Evolutionary conservation across 2,113 vertebrate species (phyloP).

Genomic region (Ginglymostoma cirratum): DNA sequence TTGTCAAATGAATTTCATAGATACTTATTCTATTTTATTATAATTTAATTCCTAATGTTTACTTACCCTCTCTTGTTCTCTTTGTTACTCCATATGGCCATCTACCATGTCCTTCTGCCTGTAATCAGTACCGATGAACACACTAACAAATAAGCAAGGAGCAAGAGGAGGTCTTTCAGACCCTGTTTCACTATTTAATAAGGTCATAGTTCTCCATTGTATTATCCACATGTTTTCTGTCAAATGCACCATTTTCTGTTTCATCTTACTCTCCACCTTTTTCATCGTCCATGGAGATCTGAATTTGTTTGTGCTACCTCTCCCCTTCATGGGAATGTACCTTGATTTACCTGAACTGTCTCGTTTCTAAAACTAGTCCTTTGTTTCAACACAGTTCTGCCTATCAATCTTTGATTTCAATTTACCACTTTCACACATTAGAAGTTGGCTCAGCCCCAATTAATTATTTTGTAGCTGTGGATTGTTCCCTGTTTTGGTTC

Average conservation of each 20-base stretch:
- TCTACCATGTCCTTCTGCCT: neutral
- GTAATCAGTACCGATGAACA: no score
- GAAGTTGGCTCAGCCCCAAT: neutral
- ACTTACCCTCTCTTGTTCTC: neutral
- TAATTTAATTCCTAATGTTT: neutral
- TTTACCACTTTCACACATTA: neutral
- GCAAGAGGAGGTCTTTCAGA: no score
- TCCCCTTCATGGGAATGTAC: neutral
- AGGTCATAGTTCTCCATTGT: no score
- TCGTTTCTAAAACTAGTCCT: neutral
- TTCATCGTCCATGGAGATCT: neutral
- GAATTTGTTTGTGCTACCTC: neutral
- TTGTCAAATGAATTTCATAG: neutral
- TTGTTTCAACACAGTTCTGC: no score
- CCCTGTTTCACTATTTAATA: neutral
- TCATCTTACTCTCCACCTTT: neutral
- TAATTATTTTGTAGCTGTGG: neutral
- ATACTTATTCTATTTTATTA: neutral
- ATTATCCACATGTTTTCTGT: neutral
- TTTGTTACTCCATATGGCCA: neutral
- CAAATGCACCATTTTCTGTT: neutral
- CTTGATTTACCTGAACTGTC: neutral
- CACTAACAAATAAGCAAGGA: no score
- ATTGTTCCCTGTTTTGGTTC: neutral
- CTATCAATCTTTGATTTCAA: neutral